A percentile compares a stretch with the other conserved stretches of the same genome.
These are phyloP conservation scores for Apus apus DNA, from an alignment of 2,113 vertebrate species.

Conservation along the genomic window DNA sequence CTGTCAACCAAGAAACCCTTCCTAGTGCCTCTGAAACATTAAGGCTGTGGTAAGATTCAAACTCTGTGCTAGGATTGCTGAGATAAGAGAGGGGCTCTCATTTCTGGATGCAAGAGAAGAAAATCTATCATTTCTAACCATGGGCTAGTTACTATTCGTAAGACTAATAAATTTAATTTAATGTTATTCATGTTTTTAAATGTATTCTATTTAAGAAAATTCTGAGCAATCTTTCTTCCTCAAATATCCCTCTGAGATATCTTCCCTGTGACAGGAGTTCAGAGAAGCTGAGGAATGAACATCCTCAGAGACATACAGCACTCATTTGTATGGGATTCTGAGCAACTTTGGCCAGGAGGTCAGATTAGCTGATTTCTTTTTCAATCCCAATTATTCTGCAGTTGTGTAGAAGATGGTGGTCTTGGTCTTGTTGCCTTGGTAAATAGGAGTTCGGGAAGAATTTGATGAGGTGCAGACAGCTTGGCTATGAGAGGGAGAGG, in stretches of 20 bases:
- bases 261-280: not conserved
- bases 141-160: not conserved
- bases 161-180: not conserved
- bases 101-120: not conserved
- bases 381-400: not conserved
- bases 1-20: not conserved
- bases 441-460: not conserved
- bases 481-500: not conserved
- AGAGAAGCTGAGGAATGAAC: not conserved
- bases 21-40: not conserved
- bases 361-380: not conserved
- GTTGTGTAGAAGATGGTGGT: not conserved
- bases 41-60: not conserved
- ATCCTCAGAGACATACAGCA: not conserved
- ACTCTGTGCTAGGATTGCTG: not conserved
- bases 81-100: not conserved
- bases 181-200: not conserved
- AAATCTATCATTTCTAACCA: not conserved
- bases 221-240: not conserved
- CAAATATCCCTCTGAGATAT: not conserved
- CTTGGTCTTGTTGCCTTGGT: not conserved
- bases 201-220: not conserved
- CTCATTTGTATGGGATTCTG: not conserved
- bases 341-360: not conserved
- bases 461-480: not conserved